Base-by-base conservation (phyloP, 1,140 invertebrate species). In the Spodoptera litura region DNA sequence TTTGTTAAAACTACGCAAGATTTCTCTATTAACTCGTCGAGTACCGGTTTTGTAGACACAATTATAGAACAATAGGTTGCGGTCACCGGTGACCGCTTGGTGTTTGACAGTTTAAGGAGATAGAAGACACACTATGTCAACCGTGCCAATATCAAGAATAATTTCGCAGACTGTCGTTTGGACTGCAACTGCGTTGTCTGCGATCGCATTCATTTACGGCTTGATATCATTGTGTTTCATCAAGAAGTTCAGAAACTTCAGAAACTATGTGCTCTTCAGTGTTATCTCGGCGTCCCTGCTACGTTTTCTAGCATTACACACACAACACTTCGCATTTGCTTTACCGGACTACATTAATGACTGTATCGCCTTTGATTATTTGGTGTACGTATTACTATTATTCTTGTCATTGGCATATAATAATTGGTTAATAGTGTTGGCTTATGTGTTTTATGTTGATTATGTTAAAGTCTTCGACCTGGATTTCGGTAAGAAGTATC, bases 221-320 rank as follows among this genome's bases (percentile, higher is more conserved):
- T 15, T 49, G 4, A 49, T 38, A 25, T 66, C 62, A 4, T 66
- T 38, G 62, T 66, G 38, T 8, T 3, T 66, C 10, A 20, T 66
- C 38, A 66, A 66, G 9, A 66, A 66, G 38, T 66, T 49, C 15
- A 13, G 38, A 10, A n/a, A 49, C 20, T 66, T 66, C 13, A 66
- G 62, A 25, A 66, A 66, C 38, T 66, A 66, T 51, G 38, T 66
- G 15, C 62, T 66, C 15, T 31, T 49, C 9, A 66, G 35, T 25
- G n/a, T 20, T 4, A 66, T 51, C 12, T 2, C 49, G 12, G 35
- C 62, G 3, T 49, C 44, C 13, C 0, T 61, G 0, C 58, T 31
- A 5, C 25, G 13, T 12, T 27, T 61, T 3, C 2, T 11, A 13
- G 27, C 58, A 5, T 44, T 44, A 10, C 38, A 44, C 5, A 44